Conservation (phyloP, 2,888 invertebrate genomes). For the Unio delphinus region DNA sequence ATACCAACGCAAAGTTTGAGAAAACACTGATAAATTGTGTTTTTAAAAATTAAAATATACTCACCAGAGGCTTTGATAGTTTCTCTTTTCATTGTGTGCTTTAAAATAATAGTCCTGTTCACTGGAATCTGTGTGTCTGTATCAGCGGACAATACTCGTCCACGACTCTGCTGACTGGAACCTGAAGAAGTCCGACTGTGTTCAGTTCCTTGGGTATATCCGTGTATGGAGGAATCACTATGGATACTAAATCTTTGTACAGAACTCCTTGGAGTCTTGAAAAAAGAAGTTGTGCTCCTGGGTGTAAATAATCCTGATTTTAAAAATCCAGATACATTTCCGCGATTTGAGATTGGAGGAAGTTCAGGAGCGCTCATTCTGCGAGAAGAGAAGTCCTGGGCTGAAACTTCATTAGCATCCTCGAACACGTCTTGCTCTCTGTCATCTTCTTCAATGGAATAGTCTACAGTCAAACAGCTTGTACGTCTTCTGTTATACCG, state of each 20-base stretch:
- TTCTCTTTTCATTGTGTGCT: too few relatives aligned
- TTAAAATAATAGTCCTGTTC: neutral
- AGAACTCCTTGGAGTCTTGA: slow-evolving; percentile 6
- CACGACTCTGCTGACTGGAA: slow-evolving; percentile 25
- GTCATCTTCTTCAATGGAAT: slow-evolving; percentile 12
- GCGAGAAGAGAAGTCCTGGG: slow-evolving; percentile 6
- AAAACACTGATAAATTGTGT: too few relatives aligned
- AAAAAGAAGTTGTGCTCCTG: slow-evolving; percentile 22
- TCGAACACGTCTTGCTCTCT: slow-evolving; percentile 2
- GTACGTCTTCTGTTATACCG: slow-evolving; percentile 19
- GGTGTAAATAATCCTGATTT: slow-evolving; percentile 19
- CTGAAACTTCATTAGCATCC: slow-evolving; percentile 1
- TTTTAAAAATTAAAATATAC: too few relatives aligned
- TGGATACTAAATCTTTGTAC: slow-evolving; percentile 23
- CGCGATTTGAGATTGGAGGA: slow-evolving; percentile 35
- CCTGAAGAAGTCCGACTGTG: slow-evolving; percentile 28
- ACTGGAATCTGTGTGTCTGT: slow-evolving; percentile 12
- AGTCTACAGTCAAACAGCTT: neutral
- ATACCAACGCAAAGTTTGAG: too few relatives aligned
- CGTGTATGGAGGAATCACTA: slow-evolving; percentile 31
- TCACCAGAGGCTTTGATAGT: too few relatives aligned
- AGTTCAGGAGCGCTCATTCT: slow-evolving; percentile 52
- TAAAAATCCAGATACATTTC: slow-evolving; percentile 20
- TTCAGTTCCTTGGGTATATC: slow-evolving; percentile 16
- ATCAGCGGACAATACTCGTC: slow-evolving; percentile 28